Conservation (phyloP, 2,113 vertebrate species). For the Labeo rohita region DNA sequence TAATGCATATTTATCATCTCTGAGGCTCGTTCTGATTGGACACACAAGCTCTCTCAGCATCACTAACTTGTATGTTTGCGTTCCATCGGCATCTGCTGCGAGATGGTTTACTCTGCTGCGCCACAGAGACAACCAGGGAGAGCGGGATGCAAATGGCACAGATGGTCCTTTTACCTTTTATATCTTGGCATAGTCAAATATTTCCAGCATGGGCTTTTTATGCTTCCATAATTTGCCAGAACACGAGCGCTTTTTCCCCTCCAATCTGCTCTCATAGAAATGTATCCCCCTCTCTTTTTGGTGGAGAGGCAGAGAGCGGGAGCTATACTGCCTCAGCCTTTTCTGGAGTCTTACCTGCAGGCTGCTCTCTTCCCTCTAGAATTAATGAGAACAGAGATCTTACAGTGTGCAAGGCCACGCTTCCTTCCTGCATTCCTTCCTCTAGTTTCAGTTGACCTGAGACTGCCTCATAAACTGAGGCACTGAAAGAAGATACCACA, state of each 20-base stretch:
- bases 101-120: constrained; percentile 60
- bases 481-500: not conserved
- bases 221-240: constrained; percentile 55
- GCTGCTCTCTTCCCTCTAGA: not conserved
- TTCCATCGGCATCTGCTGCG: constrained; percentile 55
- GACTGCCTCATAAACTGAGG: not conserved
- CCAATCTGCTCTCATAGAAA: constrained; percentile 55
- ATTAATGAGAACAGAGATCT: constrained; percentile 22
- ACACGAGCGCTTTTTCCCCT: constrained; percentile 54
- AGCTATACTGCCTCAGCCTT: constrained; percentile 38
- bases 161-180: constrained; percentile 71
- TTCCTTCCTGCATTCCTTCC: not conserved
- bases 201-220: constrained; percentile 58
- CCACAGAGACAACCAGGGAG: constrained; percentile 26
- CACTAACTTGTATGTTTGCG: constrained; percentile 50
- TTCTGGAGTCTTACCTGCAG: constrained; percentile 48
- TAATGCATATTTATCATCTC: constrained; percentile 41
- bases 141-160: constrained; percentile 53
- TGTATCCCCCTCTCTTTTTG: constrained; percentile 50
- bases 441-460: not conserved
- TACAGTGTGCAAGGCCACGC: not conserved
- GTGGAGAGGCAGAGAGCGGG: constrained; percentile 44
- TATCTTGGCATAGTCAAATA: constrained; percentile 64
- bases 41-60: constrained; percentile 19
- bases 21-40: constrained; percentile 34